Evolutionary conservation across 1,140 invertebrate genomes (phyloP), one percentile per base, ranked within the genome.

Genomic region (Temnothorax curvispinosus): DNA sequence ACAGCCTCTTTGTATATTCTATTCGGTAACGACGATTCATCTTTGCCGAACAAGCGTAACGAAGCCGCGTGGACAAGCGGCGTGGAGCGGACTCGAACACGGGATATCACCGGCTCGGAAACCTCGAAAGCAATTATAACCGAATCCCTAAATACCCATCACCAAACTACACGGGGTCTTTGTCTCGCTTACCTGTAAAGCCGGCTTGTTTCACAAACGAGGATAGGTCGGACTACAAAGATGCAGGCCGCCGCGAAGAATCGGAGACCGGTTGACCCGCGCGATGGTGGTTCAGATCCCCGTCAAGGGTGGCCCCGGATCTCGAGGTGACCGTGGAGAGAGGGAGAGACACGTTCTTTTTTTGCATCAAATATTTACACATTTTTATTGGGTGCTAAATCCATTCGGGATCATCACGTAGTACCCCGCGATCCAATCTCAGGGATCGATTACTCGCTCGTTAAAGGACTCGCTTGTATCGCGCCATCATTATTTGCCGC

Each of bases 191-290:
- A 94, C 91, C 93, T 94, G 93, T 91, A 89, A 27, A 62, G 89
- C 91, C 94, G 93, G 91, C 94, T 93, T 93, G 94, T 95, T 95
- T 94, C 93, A 94, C 93, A 94, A 94, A 94, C 92, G 94, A 94
- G 93, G 90, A 86, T 93, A 92, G 90, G 21, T 80, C 65, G 62
- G 67, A 93, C 93, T 94, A 94, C 93, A 94, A 94, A 95, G 93
- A 89, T 90, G 84, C n/a, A n/a, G 89, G 76, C 92, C 91, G 92
- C 90, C 81, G 50, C 50, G 75, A 13, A 58, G 50, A 69, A 54
- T 56, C 62, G 74, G 86, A 54, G 88, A 84, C 85, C 76, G 87
- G 80, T 90, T 69, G 85, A 84, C 81, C 82, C 64, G 64, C 67
- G 21, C 65, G 52, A 27, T 87, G 89, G 72, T 74, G 47, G 77